A percentile compares a stretch with the other conserved stretches of the same genome.
Conservation (phyloP, 2,113 vertebrate genomes). For the Cacatua alba region DNA sequence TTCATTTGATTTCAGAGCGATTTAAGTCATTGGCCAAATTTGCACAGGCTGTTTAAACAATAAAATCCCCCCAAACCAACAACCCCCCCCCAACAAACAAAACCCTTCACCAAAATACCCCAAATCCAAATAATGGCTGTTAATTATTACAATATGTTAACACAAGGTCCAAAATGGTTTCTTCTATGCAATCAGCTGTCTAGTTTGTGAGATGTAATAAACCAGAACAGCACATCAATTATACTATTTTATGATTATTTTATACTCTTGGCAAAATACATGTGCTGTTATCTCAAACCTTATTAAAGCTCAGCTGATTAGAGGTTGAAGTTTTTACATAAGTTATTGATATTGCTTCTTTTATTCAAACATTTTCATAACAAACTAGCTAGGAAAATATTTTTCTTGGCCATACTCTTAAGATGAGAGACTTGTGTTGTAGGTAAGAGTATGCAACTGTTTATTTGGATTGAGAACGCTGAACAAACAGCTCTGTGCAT, state of each 20-base stretch:
- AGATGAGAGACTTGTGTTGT: conserved; percentile 33
- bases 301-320: conserved; percentile 63
- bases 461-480: conserved; percentile 50
- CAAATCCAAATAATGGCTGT: conserved; percentile 16
- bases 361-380: conserved; percentile 80
- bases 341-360: conserved; percentile 72
- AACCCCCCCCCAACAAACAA: background rate
- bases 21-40: background rate
- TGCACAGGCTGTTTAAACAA: conserved; percentile 15
- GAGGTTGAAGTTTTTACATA: conserved; percentile 68
- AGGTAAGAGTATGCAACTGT: conserved; percentile 66
- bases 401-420: conserved; percentile 73
- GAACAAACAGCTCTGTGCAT: conserved; percentile 41
- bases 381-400: conserved; percentile 79
- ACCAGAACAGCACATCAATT: conserved; percentile 53
- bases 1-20: background rate
- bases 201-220: conserved; percentile 54
- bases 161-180: conserved; percentile 16
- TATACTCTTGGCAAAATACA: conserved; percentile 68
- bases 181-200: conserved; percentile 11
- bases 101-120: background rate
- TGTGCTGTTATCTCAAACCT: conserved; percentile 60
- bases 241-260: conserved; percentile 75
- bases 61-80: background rate
- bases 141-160: conserved; percentile 45